Evolutionary conservation across 2,113 vertebrate genomes (phyloP).

Genomic region (Girardinichthys multiradiatus): DNA sequence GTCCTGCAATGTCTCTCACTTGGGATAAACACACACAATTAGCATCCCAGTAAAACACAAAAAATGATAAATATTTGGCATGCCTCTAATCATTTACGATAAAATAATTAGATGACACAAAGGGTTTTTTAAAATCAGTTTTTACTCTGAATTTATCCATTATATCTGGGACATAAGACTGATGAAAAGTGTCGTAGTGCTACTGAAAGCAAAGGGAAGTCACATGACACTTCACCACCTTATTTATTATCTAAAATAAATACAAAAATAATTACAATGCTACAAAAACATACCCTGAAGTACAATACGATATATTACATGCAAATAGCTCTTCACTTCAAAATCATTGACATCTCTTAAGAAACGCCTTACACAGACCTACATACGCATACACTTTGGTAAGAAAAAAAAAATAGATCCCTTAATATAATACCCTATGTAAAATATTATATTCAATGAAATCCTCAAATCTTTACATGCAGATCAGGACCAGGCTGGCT

Average conservation of each 20-base stretch:
- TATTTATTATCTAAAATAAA: conserved; percentile 78
- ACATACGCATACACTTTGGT: conserved; percentile 73
- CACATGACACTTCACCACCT: conserved; percentile 81
- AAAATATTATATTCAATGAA: conserved; percentile 80
- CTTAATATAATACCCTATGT: conserved; percentile 80
- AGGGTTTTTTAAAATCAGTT: conserved; percentile 13
- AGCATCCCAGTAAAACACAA: conserved; percentile 25
- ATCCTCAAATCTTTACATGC: conserved; percentile 68
- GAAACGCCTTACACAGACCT: conserved; percentile 85
- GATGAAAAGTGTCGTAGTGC: conserved; percentile 4
- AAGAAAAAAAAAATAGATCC: conserved; percentile 86
- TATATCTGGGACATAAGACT: neutral
- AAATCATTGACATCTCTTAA: conserved; percentile 80
- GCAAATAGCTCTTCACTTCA: conserved; percentile 83
- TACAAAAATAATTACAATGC: conserved; percentile 90
- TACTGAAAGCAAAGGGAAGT: conserved; percentile 61
- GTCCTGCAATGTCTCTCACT: neutral
- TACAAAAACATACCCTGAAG: conserved; percentile 91
- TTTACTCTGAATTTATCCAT: conserved; percentile 14
- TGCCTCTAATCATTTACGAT: conserved; percentile 26
- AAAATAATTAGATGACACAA: conserved; percentile 8
- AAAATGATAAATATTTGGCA: conserved; percentile 29
- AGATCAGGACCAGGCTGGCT: conserved; percentile 45
- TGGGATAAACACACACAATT: neutral
- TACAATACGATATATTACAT: conserved; percentile 93